phyloP scores from a whole-genome alignment of 1,140 invertebrate species.

The Pogonomyrmex californicus region DNA sequence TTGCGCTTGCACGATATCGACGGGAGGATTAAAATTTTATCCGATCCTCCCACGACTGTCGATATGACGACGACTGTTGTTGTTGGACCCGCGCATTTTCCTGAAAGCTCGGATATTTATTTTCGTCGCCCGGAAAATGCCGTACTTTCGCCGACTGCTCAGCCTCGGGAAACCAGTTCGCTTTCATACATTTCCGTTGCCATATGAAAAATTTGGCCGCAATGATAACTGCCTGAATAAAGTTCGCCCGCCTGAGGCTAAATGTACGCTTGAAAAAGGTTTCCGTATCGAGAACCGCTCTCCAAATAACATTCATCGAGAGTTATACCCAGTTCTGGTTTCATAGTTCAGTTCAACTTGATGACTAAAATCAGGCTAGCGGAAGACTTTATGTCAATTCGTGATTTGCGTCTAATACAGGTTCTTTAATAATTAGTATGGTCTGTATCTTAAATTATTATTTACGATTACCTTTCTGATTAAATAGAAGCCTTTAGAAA shows the following conservation, averaged over 20 bases:
- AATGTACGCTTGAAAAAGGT: slow-evolving; percentile 21
- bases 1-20: slow-evolving; percentile 37
- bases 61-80: slow-evolving; percentile 48
- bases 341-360: not conserved
- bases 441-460: not conserved
- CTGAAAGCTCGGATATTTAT: slow-evolving; percentile 54
- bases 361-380: not conserved
- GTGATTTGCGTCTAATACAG: not conserved
- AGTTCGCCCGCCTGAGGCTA: slow-evolving; percentile 13
- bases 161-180: not conserved
- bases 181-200: slow-evolving; percentile 14
- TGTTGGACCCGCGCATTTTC: not conserved
- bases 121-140: slow-evolving; percentile 27
- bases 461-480: not conserved
- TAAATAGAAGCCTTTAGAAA: not conserved
- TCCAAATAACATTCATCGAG: slow-evolving; percentile 49
- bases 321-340: not conserved
- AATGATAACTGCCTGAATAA: slow-evolving; percentile 40
- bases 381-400: not conserved
- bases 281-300: slow-evolving; percentile 34
- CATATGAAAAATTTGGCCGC: slow-evolving; percentile 54
- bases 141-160: slow-evolving; percentile 4
- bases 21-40: slow-evolving; percentile 53
- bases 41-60: slow-evolving; percentile 23
- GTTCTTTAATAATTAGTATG: not conserved